These are phyloP conservation scores for Drosophila novamexicana DNA, from an alignment of 1,140 invertebrate genomes.

Conservation along the genomic window DNA sequence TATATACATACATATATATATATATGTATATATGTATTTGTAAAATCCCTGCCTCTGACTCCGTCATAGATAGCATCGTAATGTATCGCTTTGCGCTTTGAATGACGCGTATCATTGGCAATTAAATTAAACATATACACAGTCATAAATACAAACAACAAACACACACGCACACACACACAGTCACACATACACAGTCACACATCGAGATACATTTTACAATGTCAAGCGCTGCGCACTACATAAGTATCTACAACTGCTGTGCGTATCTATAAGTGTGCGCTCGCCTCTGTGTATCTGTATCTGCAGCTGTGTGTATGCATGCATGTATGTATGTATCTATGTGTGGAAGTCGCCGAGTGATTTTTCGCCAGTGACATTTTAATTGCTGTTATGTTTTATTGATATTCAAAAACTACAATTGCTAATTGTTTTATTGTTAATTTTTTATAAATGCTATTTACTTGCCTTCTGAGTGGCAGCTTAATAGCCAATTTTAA, in stretches of 20 bases:
- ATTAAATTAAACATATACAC: constrained; percentile 77
- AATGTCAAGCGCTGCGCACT: constrained; percentile 58
- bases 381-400: constrained; percentile 82
- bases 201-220: constrained; percentile 41
- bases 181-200: constrained; percentile 8
- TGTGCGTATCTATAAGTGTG: constrained; percentile 27
- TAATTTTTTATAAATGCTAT: constrained; percentile 60
- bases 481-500: constrained; percentile 79
- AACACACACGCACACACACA: constrained; percentile 29
- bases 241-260: constrained; percentile 32
- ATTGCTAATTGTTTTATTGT: constrained; percentile 82
- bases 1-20: not conserved
- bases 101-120: constrained; percentile 81
- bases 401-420: constrained; percentile 81
- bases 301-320: constrained; percentile 10
- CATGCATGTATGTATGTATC: constrained; percentile 24
- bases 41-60: constrained; percentile 40
- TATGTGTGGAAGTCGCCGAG: constrained; percentile 22
- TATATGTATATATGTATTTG: not conserved
- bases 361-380: constrained; percentile 79
- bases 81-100: constrained; percentile 73
- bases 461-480: constrained; percentile 70
- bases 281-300: constrained; percentile 1
- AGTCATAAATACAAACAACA: constrained; percentile 45
- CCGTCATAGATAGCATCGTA: constrained; percentile 62